A percentile compares a stretch with the other conserved stretches of the same genome.
Evolutionary conservation across 2,888 invertebrate genomes (phyloP).

Genomic region (Onthophagus sagittarius): DNA sequence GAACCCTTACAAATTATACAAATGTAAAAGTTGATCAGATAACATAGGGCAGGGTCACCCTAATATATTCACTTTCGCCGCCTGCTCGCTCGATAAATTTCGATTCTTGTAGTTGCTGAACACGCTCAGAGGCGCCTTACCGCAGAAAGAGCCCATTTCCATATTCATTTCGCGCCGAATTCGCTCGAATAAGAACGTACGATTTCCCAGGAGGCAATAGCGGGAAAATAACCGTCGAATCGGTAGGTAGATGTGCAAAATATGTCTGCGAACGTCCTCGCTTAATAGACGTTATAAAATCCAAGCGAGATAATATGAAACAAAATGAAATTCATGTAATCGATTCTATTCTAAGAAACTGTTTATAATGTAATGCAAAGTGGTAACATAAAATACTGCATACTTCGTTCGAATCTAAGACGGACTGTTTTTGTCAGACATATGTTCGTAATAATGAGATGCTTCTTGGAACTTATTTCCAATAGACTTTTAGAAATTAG

Average conservation of each 20-base stretch:
- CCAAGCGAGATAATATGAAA: neutral
- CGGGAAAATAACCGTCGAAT: neutral
- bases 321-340: neutral
- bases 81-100: constrained; percentile 12
- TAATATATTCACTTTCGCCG: constrained; percentile 14
- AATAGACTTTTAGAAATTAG: no score
- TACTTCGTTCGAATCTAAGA: no score
- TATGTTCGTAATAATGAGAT: no score
- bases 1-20: constrained; percentile 10
- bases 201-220: neutral
- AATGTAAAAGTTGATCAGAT: constrained; percentile 13
- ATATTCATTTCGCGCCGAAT: constrained; percentile 7
- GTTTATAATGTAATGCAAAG: no score
- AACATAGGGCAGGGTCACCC: neutral
- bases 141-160: constrained; percentile 1
- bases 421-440: no score
- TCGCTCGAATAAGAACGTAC: constrained; percentile 1
- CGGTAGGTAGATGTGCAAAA: neutral
- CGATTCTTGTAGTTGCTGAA: constrained; percentile 5
- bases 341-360: neutral
- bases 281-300: neutral
- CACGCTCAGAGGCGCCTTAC: constrained; percentile 3
- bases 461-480: no score
- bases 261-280: neutral
- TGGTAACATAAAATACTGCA: no score